Evolutionary conservation across 1,140 invertebrate genomes (phyloP).

Genomic region (Dreissena rostriformis): DNA sequence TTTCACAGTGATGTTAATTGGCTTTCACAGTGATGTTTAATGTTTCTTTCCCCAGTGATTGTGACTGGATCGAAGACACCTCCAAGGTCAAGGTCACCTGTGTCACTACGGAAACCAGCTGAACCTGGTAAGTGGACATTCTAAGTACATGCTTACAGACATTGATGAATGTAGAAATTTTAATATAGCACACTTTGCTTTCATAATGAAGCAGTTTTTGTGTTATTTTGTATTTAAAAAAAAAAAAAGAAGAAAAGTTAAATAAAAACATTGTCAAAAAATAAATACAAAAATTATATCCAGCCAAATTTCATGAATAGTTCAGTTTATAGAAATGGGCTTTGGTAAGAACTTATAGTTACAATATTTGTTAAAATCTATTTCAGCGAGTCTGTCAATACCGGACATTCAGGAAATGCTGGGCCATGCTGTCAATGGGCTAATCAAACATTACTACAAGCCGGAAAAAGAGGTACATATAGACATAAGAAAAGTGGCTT

Average conservation of each 20-base stretch:
- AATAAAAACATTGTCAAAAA: too few species aligned
- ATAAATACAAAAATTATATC: too few species aligned
- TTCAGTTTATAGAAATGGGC: constrained; percentile 3
- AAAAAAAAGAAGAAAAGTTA: too few species aligned
- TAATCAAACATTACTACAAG: constrained; percentile 98
- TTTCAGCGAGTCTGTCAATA: constrained; percentile 62
- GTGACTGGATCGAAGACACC: constrained; percentile 35
- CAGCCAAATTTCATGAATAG: too few species aligned
- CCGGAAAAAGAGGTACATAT: constrained; percentile 85
- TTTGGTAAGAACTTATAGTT: background rate
- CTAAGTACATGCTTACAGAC: too few species aligned
- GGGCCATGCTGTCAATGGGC: constrained; percentile 95
- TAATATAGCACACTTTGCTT: too few species aligned
- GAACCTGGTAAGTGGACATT: constrained; percentile 65
- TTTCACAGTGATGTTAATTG: too few species aligned
- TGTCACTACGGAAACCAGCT: constrained; percentile 66
- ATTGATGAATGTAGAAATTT: too few species aligned
- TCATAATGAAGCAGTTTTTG: too few species aligned
- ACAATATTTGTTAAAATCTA: background rate
- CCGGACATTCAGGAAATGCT: constrained; percentile 84
- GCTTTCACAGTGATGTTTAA: too few species aligned
- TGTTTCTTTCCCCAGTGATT: background rate
- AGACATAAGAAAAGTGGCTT: background rate
- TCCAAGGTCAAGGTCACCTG: constrained; percentile 69
- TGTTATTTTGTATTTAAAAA: too few species aligned